Evolutionary conservation across 2,888 invertebrate genomes (phyloP).

Genomic region (Sipunculus nudus): DNA sequence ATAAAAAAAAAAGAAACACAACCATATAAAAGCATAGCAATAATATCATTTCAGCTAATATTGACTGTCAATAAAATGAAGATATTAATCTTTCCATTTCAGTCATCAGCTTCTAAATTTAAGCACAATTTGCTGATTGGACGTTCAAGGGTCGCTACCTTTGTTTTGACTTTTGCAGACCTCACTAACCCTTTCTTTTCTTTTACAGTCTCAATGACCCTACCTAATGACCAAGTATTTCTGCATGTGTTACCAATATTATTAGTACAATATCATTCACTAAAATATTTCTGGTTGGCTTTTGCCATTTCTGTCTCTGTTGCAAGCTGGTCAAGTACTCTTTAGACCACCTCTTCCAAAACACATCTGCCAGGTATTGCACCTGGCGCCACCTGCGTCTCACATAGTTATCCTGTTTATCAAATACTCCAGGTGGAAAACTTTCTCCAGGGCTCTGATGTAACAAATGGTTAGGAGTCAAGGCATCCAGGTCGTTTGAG

Average conservation of each 20-base stretch:
- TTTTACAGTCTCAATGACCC: neutral
- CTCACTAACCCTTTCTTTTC: neutral
- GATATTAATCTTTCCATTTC: too few relatives aligned
- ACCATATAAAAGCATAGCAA: too few relatives aligned
- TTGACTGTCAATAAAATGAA: too few relatives aligned
- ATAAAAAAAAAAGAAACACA: too few relatives aligned
- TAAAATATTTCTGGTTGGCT: constrained; percentile 1
- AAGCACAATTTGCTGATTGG: too few relatives aligned
- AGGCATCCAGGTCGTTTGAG: neutral
- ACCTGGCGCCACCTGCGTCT: constrained; percentile 28
- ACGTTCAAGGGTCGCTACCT: too few relatives aligned
- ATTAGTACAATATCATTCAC: constrained; percentile 16
- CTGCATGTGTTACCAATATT: constrained; percentile 15
- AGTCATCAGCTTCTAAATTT: too few relatives aligned
- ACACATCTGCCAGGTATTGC: constrained; percentile 26
- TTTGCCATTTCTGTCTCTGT: constrained; percentile 12
- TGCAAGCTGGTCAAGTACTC: constrained; percentile 19
- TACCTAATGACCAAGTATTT: constrained; percentile 22
- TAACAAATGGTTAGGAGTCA: neutral
- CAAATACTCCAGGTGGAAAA: constrained; percentile 23
- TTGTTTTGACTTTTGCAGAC: too few relatives aligned
- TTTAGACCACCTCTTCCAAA: constrained; percentile 24
- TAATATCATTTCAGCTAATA: too few relatives aligned
- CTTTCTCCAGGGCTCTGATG: neutral
- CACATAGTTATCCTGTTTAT: constrained; percentile 18